Percentiles rank a stretch among this genome's conserved stretches.
phyloP scores from a whole-genome alignment of 2,113 vertebrate genomes.

The Melanotaenia duboulayi region DNA sequence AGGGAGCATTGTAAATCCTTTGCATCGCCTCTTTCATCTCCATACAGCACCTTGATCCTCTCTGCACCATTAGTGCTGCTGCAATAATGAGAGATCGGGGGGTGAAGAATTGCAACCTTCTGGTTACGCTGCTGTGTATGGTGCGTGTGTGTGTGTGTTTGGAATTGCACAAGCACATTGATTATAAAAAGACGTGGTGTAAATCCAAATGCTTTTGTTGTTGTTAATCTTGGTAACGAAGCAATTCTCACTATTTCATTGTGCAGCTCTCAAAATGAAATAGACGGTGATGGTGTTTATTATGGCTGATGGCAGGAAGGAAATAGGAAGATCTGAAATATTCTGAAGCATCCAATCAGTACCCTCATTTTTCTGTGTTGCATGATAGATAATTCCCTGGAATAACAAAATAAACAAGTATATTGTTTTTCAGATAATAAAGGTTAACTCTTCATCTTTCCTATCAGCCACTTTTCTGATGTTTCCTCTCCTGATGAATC shows the following conservation, averaged over 20 bases:
- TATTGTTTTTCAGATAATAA: slow-evolving; percentile 29
- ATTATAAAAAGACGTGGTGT: slow-evolving; percentile 62
- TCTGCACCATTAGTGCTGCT: slow-evolving; percentile 62
- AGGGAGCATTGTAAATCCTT: slow-evolving; percentile 71
- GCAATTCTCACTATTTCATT: slow-evolving; percentile 52
- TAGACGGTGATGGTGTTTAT: slow-evolving; percentile 59
- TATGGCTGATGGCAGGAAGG: slow-evolving; percentile 52
- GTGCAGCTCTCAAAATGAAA: slow-evolving; percentile 64
- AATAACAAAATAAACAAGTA: slow-evolving; percentile 37
- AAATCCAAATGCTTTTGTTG: slow-evolving; percentile 67
- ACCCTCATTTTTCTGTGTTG: slow-evolving; percentile 53
- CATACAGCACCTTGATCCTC: slow-evolving; percentile 69
- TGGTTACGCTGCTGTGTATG: slow-evolving; percentile 34
- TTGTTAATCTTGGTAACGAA: slow-evolving; percentile 65
- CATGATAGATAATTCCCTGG: slow-evolving; percentile 8
- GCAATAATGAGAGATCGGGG: slow-evolving; percentile 63
- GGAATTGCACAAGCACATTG: slow-evolving; percentile 31
- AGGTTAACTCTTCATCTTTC: background rate
- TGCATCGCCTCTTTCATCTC: slow-evolving; percentile 76
- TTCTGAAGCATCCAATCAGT: slow-evolving; percentile 56
- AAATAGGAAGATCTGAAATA: slow-evolving; percentile 54
- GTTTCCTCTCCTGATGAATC: background rate
- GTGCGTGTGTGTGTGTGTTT: background rate
- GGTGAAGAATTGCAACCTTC: slow-evolving; percentile 68
- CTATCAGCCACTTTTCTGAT: background rate